Evolutionary conservation across 1,140 invertebrate genomes (phyloP).

Genomic region (Gryllus bimaculatus): DNA sequence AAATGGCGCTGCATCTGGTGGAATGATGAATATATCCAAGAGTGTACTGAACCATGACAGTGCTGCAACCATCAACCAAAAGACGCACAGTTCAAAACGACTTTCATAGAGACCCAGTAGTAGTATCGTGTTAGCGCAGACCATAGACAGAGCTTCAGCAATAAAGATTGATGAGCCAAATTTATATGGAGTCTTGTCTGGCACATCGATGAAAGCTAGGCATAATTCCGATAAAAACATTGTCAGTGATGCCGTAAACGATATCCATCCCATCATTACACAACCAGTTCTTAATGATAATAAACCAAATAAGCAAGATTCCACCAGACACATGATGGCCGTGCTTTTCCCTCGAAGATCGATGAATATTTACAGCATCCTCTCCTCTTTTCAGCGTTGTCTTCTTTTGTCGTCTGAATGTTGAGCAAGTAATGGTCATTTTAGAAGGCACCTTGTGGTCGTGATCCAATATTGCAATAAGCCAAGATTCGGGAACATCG

Average conservation of each 20-base stretch:
- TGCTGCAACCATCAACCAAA: background rate
- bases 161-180: background rate
- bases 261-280: background rate
- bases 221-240: background rate
- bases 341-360: conserved; percentile 14
- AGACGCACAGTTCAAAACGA: background rate
- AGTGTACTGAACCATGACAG: background rate
- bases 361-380: too few relatives aligned
- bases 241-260: background rate
- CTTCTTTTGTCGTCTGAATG: too few relatives aligned
- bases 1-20: background rate
- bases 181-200: background rate
- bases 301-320: background rate
- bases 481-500: too few relatives aligned
- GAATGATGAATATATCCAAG: background rate
- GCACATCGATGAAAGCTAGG: background rate
- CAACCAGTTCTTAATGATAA: background rate
- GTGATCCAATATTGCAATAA: too few relatives aligned
- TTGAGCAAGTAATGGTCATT: too few relatives aligned
- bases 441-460: too few relatives aligned
- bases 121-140: background rate
- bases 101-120: background rate
- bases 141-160: background rate
- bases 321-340: conserved; percentile 14
- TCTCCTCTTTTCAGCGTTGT: too few relatives aligned